These are phyloP conservation scores for Epinephelus moara DNA, from an alignment of 2,113 vertebrate species.

Conservation along the genomic window DNA sequence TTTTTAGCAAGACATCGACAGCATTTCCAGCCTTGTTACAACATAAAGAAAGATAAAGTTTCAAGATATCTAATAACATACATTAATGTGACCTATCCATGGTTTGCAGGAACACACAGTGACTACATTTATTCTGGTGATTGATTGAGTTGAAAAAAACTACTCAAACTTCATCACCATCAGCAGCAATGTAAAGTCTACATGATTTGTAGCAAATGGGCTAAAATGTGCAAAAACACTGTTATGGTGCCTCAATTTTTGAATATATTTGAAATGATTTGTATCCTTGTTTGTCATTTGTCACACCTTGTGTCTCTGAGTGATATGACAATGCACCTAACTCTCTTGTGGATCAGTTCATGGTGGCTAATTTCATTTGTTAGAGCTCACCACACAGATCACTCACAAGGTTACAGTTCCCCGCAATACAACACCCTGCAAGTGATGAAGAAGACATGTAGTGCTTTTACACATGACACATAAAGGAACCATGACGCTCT, in stretches of 20 bases:
- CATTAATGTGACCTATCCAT: no score
- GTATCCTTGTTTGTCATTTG: slow-evolving; percentile 3
- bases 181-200: not conserved
- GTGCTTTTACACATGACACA: no score
- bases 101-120: no score
- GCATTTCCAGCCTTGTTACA: no score
- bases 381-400: not conserved
- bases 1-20: no score
- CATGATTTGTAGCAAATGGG: not conserved
- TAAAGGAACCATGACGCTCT: no score
- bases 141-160: not conserved
- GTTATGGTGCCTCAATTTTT: not conserved
- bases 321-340: not conserved
- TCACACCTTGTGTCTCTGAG: not conserved
- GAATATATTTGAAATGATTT: not conserved
- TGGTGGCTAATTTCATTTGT: not conserved
- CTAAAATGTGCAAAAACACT: not conserved
- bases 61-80: no score
- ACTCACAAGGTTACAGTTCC: not conserved
- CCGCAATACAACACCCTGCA: not conserved
- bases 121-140: no score
- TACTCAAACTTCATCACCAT: not conserved
- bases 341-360: not conserved
- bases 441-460: not conserved
- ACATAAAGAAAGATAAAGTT: no score